A percentile compares a stretch with the other conserved stretches of the same genome.
phyloP scores from a whole-genome alignment of 2,113 vertebrate genomes.

The Callopanchax toddi region DNA sequence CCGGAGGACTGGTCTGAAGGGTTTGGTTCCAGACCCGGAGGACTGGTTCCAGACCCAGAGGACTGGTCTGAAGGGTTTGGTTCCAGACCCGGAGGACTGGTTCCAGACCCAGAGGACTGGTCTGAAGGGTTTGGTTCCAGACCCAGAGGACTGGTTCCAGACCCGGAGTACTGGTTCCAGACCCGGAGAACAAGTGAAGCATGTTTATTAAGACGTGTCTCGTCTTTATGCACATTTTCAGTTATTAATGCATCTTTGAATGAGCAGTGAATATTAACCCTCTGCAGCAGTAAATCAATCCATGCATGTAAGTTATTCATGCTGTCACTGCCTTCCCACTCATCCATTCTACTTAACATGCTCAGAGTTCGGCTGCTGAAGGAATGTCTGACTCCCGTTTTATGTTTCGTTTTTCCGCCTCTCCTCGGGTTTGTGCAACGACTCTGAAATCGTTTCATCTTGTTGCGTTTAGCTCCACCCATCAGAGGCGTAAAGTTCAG shows the following conservation, averaged over 20 bases:
- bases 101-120: too few species aligned
- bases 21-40: too few species aligned
- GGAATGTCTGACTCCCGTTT: conserved; percentile 39
- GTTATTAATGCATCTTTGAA: conserved; percentile 41
- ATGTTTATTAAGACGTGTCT: neutral
- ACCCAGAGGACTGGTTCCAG: neutral
- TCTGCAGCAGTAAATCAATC: conserved; percentile 65
- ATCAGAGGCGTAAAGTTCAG: conserved; percentile 2
- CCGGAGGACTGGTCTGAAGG: too few species aligned
- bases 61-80: too few species aligned
- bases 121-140: neutral
- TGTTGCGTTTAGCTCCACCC: conserved; percentile 19
- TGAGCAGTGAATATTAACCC: conserved; percentile 42
- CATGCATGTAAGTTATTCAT: conserved; percentile 73
- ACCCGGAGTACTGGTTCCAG: neutral
- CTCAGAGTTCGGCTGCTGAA: neutral
- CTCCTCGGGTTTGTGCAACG: conserved; percentile 5
- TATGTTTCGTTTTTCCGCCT: conserved; percentile 11
- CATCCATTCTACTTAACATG: conserved; percentile 52
- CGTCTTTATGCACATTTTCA: conserved; percentile 7
- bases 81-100: too few species aligned
- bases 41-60: neutral
- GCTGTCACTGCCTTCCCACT: conserved; percentile 63
- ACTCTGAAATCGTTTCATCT: conserved; percentile 33
- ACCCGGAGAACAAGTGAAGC: too few species aligned